A percentile compares a stretch with the other conserved stretches of the same genome.
Evolutionary conservation across 2,888 invertebrate genomes (phyloP).

Genomic region (Ophion slaviceki): DNA sequence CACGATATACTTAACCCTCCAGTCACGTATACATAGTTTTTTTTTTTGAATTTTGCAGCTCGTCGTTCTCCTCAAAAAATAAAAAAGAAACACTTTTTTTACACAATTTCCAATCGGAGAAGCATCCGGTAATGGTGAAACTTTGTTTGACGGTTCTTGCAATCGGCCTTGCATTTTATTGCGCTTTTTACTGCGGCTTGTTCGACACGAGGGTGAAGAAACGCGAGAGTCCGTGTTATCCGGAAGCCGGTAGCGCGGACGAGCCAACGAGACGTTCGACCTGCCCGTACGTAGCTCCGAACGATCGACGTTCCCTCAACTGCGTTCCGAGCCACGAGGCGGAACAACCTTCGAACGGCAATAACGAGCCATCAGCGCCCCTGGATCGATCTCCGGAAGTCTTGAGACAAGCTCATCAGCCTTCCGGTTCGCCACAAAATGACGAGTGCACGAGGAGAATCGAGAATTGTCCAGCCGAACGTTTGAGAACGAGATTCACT

Average conservation of each 20-base stretch:
- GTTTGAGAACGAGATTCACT: conserved; percentile 4
- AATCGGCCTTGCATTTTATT: conserved; percentile 47
- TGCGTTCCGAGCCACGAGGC: conserved; percentile 15
- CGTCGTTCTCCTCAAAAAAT: background rate
- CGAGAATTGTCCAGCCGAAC: background rate
- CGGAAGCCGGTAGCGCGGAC: conserved; percentile 8
- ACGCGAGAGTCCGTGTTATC: conserved; percentile 20
- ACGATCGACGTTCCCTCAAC: conserved; percentile 16
- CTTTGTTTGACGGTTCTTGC: conserved; percentile 45
- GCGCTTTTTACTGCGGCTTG: conserved; percentile 50
- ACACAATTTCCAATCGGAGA: background rate
- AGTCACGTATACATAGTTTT: background rate
- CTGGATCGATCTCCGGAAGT: background rate
- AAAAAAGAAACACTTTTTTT: background rate
- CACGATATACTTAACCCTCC: background rate
- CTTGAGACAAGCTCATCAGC: background rate
- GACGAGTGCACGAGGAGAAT: background rate
- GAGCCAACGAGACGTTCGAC: conserved; percentile 8
- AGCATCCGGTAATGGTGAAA: conserved; percentile 57
- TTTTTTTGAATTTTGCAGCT: background rate
- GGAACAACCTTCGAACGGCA: background rate
- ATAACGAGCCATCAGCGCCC: background rate
- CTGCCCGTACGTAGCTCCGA: background rate
- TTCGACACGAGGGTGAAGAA: conserved; percentile 29
- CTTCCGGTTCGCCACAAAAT: background rate